A percentile compares a stretch with the other conserved stretches of the same genome.
Conservation (phyloP, 2,888 invertebrate genomes). For the Chironomus tentans region DNA sequence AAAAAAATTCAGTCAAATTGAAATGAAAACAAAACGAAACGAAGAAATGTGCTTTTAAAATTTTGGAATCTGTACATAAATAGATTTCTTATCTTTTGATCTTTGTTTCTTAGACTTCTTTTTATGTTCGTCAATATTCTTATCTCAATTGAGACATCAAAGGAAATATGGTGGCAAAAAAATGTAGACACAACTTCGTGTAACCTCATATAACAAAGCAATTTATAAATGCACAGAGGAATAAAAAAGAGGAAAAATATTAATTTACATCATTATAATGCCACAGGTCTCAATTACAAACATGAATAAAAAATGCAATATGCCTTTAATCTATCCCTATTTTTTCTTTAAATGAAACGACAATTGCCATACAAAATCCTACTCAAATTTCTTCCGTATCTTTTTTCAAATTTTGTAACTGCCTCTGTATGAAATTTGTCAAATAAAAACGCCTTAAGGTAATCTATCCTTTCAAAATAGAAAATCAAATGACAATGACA, state of each 20-base stretch:
- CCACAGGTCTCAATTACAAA: neutral
- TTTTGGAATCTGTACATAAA: too few species aligned
- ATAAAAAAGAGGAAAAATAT: neutral
- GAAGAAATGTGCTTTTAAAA: too few species aligned
- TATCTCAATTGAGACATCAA: neutral
- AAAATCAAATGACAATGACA: neutral
- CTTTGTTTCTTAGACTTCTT: neutral
- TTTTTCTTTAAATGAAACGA: neutral
- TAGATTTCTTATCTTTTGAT: neutral
- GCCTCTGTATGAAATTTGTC: neutral
- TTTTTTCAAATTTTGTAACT: neutral
- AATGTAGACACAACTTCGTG: neutral
- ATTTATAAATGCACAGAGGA: neutral
- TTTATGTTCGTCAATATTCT: neutral
- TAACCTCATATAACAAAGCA: neutral
- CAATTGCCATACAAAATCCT: neutral
- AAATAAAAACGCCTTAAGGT: conserved; percentile 2
- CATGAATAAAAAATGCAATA: neutral
- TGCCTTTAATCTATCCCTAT: neutral
- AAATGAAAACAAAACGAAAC: too few species aligned
- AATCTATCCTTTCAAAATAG: neutral
- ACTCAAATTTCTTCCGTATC: neutral
- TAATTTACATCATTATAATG: conserved; percentile 9
- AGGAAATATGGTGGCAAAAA: neutral
- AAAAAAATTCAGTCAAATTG: too few species aligned